Conservation (phyloP, 2,113 vertebrate genomes). For the Entomyzon cyanotis region DNA sequence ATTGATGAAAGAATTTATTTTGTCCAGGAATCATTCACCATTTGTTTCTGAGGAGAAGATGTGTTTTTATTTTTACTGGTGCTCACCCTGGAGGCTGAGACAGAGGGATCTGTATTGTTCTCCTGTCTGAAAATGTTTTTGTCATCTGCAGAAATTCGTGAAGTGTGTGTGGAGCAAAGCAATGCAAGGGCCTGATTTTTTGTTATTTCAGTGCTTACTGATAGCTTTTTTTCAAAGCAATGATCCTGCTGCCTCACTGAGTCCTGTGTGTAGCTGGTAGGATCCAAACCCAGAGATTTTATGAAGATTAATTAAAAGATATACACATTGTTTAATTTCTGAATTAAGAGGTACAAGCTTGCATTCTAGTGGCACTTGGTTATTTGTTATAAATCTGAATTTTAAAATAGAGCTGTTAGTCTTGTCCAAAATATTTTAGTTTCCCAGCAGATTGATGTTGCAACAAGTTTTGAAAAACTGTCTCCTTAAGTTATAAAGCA, state of each 20-base stretch:
- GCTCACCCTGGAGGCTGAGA: neutral
- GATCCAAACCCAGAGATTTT: neutral
- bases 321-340: neutral
- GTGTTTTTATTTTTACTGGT: neutral
- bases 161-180: neutral
- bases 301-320: neutral
- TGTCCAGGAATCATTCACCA: accelerated
- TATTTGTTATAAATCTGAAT: neutral
- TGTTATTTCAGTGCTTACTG: neutral
- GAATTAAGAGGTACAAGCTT: neutral
- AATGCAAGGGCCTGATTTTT: neutral
- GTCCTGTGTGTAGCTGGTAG: neutral
- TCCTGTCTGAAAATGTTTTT: neutral
- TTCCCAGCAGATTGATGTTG: neutral
- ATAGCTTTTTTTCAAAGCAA: neutral
- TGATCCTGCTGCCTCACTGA: neutral
- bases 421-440: neutral
- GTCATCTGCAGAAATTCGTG: neutral
- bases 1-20: neutral
- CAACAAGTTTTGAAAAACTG: neutral
- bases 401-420: neutral
- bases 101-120: neutral
- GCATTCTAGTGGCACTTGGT: neutral
- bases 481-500: neutral
- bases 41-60: neutral